Base-by-base conservation (phyloP, 2,888 invertebrate species). In the Orgyia antiqua region DNA sequence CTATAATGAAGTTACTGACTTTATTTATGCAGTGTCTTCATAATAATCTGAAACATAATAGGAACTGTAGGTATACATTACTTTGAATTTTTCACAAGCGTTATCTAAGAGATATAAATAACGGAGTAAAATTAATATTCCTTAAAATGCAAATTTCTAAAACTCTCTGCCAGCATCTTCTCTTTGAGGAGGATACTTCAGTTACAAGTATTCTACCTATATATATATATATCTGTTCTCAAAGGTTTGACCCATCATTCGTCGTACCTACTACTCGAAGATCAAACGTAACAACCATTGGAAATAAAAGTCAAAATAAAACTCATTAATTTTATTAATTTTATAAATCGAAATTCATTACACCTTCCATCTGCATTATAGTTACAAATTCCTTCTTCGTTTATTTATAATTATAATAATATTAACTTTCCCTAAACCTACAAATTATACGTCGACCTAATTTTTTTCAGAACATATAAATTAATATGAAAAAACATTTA, bases 281-380 rank as follows among this genome's bases (percentile, higher is more conserved):
- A 42, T 51, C 42, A 52, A 49, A 51, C 29, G 21, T 18, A 45
- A 47, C 11, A 29, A n/a, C n/a, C n/a, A n/a, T n/a, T 42, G 26
- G 10, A 23, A 62, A 63, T 67, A 58, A 62, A 67, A 60, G 46
- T 30, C 46, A 48, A 41, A 43, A 44, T 80, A 75, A 83, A 84
- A 84, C 83, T 83, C 83, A 71, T 82, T 75, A 82, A 80, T 82
- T 83, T 84, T 84, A 84, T 83, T 83, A 76, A 77, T 80, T 83
- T 83, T 83, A 83, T 83, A 84, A 84, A 84, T 84, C 68, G 82
- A 83, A 84, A 80, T 78, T 83, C 76, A 82, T 80, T 80, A 83
- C 80, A 83, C 72, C 76, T 69, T 66, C 62, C 66, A 62, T 65
- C 70, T 32, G 72, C 71, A 56, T 68, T 74, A 79, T 82, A 80